phyloP scores from a whole-genome alignment of 2,113 vertebrate species.

The Turdus rufiventris region DNA sequence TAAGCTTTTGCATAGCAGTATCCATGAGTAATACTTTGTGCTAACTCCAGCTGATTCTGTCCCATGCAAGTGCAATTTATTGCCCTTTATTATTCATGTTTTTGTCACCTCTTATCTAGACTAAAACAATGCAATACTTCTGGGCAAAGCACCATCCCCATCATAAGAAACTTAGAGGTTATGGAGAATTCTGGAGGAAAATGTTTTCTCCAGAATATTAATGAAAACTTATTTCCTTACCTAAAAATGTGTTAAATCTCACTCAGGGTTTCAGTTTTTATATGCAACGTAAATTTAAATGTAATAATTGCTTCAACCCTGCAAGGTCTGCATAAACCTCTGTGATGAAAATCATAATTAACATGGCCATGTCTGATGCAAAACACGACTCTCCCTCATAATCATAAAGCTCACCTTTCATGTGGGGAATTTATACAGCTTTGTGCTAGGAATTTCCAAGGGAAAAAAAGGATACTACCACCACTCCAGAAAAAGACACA shows the following conservation, averaged over 20 bases:
- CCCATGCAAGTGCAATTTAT: not conserved
- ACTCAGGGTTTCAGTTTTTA: not conserved
- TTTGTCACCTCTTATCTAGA: slow-evolving; percentile 37
- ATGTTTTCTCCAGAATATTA: not conserved
- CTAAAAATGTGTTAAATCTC: not conserved
- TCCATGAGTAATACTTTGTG: not conserved
- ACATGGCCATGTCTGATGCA: not conserved
- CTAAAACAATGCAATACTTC: not conserved
- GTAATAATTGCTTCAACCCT: not conserved
- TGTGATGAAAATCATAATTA: not conserved
- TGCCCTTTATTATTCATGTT: not conserved
- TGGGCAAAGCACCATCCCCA: not conserved
- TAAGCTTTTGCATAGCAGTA: not conserved
- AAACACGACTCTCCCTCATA: not conserved
- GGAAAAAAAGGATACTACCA: not conserved
- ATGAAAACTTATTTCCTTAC: not conserved
- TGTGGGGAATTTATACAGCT: not conserved
- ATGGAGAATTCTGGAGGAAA: not conserved
- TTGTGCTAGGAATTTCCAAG: not conserved
- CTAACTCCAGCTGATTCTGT: not conserved
- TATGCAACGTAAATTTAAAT: not conserved
- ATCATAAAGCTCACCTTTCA: not conserved
- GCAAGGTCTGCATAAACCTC: not conserved
- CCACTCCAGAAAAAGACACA: not conserved
- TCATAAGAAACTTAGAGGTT: not conserved